phyloP scores from a whole-genome alignment of 2,113 vertebrate species.

The Mustela lutreola region DNA sequence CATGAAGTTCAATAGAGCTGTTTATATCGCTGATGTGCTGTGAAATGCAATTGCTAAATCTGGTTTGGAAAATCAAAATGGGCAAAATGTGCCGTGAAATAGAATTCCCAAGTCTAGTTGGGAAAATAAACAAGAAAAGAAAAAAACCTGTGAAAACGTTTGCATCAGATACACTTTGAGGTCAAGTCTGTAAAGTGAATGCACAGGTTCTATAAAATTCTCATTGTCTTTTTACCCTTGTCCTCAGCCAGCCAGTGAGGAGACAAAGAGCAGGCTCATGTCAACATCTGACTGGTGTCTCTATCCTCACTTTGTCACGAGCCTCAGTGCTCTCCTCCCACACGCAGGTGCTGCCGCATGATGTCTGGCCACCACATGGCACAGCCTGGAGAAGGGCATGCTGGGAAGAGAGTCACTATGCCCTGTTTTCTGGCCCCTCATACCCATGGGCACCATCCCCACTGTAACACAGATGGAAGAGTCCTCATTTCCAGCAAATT shows the following conservation, averaged over 20 bases:
- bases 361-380: constrained; percentile 44
- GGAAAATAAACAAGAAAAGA: constrained; percentile 55
- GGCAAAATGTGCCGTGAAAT: constrained; percentile 48
- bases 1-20: background rate
- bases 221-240: background rate
- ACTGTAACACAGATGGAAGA: background rate
- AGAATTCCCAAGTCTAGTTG: constrained; percentile 64
- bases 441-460: background rate
- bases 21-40: constrained; percentile 36
- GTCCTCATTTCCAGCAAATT: background rate
- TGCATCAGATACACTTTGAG: background rate
- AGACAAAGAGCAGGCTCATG: constrained; percentile 29
- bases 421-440: background rate
- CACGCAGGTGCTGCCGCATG: constrained; percentile 54
- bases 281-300: constrained; percentile 59
- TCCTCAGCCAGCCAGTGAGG: constrained; percentile 13
- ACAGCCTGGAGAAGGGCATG: background rate
- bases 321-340: constrained; percentile 19
- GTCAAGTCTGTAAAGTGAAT: constrained; percentile 18
- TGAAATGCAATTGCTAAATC: constrained; percentile 64
- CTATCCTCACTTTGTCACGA: background rate
- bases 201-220: constrained; percentile 19
- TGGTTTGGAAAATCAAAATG: constrained; percentile 69
- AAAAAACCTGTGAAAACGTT: constrained; percentile 19
- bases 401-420: background rate